These are phyloP conservation scores for Isurus oxyrinchus DNA, from an alignment of 2,113 vertebrate genomes.

Conservation along the genomic window DNA sequence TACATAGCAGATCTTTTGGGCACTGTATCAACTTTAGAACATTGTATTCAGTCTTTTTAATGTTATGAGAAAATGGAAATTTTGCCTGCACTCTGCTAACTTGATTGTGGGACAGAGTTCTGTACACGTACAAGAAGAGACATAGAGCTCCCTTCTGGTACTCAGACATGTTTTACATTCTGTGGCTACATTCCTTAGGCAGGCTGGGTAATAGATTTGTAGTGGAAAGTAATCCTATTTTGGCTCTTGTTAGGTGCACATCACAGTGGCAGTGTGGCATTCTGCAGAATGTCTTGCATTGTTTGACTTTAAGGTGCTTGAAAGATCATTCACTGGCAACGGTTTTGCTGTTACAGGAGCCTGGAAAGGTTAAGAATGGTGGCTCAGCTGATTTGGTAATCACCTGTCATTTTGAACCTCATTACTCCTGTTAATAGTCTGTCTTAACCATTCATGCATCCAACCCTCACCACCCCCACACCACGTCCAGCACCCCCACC, in stretches of 20 bases:
- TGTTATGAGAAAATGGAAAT: background rate
- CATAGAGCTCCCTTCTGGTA: background rate
- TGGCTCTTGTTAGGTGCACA: background rate
- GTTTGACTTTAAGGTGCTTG: background rate
- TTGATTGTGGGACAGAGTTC: background rate
- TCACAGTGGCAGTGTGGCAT: background rate
- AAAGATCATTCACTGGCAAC: background rate
- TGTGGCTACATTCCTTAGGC: background rate
- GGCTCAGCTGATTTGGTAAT: background rate
- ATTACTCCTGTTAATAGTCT: background rate
- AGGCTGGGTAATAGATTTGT: background rate
- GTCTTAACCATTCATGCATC: background rate
- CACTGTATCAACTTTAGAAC: background rate
- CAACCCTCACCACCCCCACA: too few species aligned
- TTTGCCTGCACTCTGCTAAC: background rate
- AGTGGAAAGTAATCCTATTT: background rate
- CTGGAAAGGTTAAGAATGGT: background rate
- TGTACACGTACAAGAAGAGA: background rate
- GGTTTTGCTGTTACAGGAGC: background rate
- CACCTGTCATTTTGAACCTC: background rate
- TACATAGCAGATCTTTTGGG: background rate
- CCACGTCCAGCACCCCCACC: too few species aligned
- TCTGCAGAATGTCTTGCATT: background rate
- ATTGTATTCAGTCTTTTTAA: background rate
- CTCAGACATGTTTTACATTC: background rate